Evolutionary conservation across 2,888 invertebrate genomes (phyloP).

Genomic region (Nymphalis polychloros): DNA sequence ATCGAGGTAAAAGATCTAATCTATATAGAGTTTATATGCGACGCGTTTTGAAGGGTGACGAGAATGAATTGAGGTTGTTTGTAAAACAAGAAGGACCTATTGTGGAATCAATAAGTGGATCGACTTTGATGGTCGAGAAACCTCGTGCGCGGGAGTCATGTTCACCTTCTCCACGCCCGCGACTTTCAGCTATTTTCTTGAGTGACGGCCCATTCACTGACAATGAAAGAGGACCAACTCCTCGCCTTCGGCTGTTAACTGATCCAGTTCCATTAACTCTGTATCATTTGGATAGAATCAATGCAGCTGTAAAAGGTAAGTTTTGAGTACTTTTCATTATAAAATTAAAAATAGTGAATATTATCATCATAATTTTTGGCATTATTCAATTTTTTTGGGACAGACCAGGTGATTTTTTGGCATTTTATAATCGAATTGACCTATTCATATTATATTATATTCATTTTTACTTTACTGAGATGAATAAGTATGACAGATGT

Average conservation of each 20-base stretch:
- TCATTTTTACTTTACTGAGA: too few species aligned
- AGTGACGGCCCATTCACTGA: conserved; percentile 62
- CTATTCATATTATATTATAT: too few species aligned
- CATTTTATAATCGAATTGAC: too few species aligned
- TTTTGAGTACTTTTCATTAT: conserved; percentile 11
- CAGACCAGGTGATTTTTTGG: too few species aligned
- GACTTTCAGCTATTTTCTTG: conserved; percentile 75
- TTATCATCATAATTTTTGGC: too few species aligned
- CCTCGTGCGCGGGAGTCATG: conserved; percentile 65
- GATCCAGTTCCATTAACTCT: conserved; percentile 80
- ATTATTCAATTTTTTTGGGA: too few species aligned
- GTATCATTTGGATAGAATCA: conserved; percentile 77
- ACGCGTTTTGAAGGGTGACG: conserved; percentile 73
- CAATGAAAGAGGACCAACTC: conserved; percentile 55
- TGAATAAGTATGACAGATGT: too few species aligned
- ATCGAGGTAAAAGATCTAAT: conserved; percentile 63
- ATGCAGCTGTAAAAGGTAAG: conserved; percentile 80
- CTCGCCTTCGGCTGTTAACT: conserved; percentile 64
- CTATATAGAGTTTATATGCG: conserved; percentile 74
- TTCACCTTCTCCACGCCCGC: conserved; percentile 70
- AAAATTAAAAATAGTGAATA: background rate
- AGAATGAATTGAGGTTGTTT: conserved; percentile 61
- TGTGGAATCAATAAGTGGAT: conserved; percentile 67
- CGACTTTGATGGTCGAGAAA: conserved; percentile 65
- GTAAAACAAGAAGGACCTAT: conserved; percentile 63